Evolutionary conservation across 2,113 vertebrate species (phyloP).

Genomic region (Thomomys bottae): DNA sequence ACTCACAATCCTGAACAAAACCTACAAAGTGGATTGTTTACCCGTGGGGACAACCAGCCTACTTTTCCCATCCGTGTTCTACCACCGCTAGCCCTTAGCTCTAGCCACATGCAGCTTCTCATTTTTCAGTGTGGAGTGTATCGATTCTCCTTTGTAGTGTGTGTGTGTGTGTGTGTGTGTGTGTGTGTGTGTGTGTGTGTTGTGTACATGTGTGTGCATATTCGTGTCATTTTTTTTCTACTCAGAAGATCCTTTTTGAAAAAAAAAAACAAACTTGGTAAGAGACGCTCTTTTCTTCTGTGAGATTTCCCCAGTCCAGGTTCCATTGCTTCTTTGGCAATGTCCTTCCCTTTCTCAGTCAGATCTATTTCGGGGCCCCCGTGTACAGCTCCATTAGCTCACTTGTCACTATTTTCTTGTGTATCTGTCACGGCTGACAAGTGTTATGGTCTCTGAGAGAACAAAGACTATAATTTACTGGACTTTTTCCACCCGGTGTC

Average conservation of each 20-base stretch:
- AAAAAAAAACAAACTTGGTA: too few species aligned
- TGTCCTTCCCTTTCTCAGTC: not conserved
- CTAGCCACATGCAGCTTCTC: not conserved
- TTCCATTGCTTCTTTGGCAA: not conserved
- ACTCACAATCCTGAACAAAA: not conserved
- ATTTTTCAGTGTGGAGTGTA: not conserved
- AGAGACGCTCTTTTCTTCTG: not conserved
- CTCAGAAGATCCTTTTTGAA: not conserved
- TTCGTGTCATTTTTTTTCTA: not conserved
- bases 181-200: not conserved
- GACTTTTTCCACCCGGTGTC: not conserved
- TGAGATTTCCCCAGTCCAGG: not conserved
- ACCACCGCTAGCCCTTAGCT: not conserved
- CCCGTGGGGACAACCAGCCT: not conserved
- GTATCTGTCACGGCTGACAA: not conserved
- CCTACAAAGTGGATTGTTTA: not conserved
- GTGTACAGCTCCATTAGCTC: not conserved
- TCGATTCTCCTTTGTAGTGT: accelerated
- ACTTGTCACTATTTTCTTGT: not conserved
- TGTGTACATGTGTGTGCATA: not conserved
- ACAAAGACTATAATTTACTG: constrained; percentile 33
- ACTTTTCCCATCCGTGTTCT: not conserved
- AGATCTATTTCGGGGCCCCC: not conserved
- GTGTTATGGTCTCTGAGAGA: not conserved
- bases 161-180: not conserved